These are phyloP conservation scores for Lepidurus packardi DNA, from an alignment of 1,140 invertebrate genomes.

Conservation along the genomic window DNA sequence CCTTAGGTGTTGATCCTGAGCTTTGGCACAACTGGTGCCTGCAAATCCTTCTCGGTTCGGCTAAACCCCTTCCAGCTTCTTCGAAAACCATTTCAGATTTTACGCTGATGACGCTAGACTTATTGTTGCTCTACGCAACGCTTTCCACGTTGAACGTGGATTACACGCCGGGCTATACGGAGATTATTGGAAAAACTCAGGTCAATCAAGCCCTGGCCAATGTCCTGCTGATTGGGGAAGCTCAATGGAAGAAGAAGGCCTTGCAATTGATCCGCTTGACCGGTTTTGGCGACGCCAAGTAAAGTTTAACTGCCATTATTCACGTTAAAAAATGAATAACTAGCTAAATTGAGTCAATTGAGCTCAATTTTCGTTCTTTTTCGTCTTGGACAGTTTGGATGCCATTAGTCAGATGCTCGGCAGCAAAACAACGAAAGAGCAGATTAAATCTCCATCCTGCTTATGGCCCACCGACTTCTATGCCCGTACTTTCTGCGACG, in stretches of 20 bases:
- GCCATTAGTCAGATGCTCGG: too few relatives aligned
- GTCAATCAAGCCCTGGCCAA: background rate
- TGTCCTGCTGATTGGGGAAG: background rate
- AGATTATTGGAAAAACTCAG: background rate
- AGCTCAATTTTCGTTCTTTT: too few relatives aligned
- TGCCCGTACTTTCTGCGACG: background rate
- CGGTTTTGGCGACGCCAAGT: background rate
- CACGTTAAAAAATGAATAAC: too few relatives aligned
- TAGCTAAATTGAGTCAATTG: too few relatives aligned
- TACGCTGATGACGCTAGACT: background rate
- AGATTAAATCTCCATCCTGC: background rate
- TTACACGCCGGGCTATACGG: constrained; percentile 1
- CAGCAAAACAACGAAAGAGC: background rate
- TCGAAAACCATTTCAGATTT: background rate
- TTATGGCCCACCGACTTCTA: background rate
- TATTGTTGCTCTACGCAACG: background rate
- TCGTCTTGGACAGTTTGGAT: too few relatives aligned
- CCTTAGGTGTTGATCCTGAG: background rate
- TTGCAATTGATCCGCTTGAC: background rate
- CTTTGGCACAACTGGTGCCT: background rate
- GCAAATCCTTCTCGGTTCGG: background rate
- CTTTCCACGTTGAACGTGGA: background rate
- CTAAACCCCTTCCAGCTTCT: background rate
- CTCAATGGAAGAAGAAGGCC: background rate
- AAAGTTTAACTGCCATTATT: background rate